Evolutionary conservation across 2,113 vertebrate genomes (phyloP).

Genomic region (Sinocyclocheilus rhinocerous): DNA sequence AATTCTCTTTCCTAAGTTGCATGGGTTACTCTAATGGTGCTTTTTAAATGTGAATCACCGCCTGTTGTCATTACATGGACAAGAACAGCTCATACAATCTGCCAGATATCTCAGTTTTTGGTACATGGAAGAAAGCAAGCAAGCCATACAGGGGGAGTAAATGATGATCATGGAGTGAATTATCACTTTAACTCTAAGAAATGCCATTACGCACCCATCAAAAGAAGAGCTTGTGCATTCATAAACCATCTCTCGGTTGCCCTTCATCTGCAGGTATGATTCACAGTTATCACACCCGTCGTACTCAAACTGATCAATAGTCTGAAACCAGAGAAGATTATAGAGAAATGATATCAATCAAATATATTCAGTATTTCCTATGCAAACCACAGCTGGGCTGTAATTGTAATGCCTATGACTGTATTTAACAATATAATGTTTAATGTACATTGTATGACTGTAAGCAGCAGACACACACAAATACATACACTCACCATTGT

Average conservation of each 20-base stretch:
- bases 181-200: background rate
- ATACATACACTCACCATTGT: no score
- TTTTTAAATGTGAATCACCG: background rate
- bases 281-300: constrained; percentile 98
- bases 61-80: no score
- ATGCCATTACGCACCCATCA: constrained; percentile 81
- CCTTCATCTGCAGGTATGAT: constrained; percentile 96
- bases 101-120: no score
- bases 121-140: no score
- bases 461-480: background rate
- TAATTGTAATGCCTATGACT: background rate
- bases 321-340: constrained; percentile 69
- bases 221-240: constrained; percentile 99
- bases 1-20: background rate
- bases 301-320: constrained; percentile 97
- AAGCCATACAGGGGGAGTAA: background rate
- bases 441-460: background rate
- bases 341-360: background rate
- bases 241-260: constrained; percentile 98
- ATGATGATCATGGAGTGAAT: background rate
- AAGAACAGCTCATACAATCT: no score
- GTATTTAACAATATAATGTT: background rate
- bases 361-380: background rate
- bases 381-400: background rate
- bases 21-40: background rate